These are phyloP conservation scores for Emydocephalus ijimae DNA, from an alignment of 2,113 vertebrate species.

Conservation along the genomic window DNA sequence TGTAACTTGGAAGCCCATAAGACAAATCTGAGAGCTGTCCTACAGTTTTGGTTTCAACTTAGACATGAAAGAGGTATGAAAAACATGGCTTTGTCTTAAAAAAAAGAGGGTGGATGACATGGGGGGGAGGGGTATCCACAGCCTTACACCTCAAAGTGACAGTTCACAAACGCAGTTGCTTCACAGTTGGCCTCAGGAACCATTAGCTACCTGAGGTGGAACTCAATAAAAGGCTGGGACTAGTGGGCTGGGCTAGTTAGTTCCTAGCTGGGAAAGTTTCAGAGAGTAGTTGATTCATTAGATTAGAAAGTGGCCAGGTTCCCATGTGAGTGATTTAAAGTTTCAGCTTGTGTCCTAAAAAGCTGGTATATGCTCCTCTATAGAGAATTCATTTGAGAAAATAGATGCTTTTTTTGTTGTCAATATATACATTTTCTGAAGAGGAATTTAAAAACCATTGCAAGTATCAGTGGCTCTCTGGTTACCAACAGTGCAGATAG, in stretches of 20 bases:
- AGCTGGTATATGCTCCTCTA: background rate
- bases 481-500: background rate
- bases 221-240: background rate
- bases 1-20: background rate
- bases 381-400: background rate
- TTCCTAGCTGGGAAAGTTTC: background rate
- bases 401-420: background rate
- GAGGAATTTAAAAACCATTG: slow-evolving; percentile 17
- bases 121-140: no score
- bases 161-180: background rate
- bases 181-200: background rate
- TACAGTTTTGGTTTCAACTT: background rate
- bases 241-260: background rate
- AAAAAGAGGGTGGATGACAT: background rate
- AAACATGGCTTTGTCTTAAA: background rate
- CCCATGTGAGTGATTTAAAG: background rate
- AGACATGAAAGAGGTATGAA: background rate
- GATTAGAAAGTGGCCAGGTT: background rate
- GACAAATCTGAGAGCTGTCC: background rate
- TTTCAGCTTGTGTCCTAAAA: background rate
- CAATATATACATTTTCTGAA: background rate
- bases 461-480: background rate
- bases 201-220: background rate
- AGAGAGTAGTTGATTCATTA: background rate
- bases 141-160: background rate